phyloP scores from a whole-genome alignment of 2,113 vertebrate genomes.

The Neolamprologus sp. region DNA sequence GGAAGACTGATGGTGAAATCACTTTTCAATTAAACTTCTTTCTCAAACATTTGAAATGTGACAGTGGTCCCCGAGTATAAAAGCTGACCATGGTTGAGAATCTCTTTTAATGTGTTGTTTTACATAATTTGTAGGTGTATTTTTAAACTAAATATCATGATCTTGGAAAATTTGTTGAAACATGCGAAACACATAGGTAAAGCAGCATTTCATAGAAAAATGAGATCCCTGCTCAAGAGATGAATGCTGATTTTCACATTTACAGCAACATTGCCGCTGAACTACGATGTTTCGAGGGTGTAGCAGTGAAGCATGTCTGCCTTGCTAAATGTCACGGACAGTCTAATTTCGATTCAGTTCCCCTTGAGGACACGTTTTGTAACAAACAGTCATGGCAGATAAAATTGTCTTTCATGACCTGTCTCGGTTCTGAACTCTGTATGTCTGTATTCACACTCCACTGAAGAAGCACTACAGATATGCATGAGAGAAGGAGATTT shows the following conservation, averaged over 20 bases:
- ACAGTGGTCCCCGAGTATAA: neutral
- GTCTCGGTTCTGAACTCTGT: neutral
- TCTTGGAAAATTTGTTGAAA: neutral
- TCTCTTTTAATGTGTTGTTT: neutral
- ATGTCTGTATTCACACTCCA: neutral
- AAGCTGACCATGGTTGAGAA: neutral
- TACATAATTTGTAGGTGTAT: neutral
- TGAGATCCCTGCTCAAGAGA: neutral
- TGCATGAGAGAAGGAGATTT: neutral
- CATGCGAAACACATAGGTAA: neutral
- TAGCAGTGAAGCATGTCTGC: neutral
- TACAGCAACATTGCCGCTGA: neutral
- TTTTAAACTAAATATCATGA: neutral
- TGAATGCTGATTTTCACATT: neutral
- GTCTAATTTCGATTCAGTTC: neutral
- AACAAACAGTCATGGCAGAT: slow-evolving; percentile 3
- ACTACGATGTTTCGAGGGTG: neutral
- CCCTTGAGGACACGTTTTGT: neutral
- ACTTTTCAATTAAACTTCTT: neutral
- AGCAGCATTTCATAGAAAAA: neutral
- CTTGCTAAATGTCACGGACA: slow-evolving; percentile 18
- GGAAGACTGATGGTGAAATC: neutral
- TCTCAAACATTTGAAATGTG: neutral
- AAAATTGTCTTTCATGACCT: neutral
- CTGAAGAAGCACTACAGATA: neutral